Evolutionary conservation across 2,888 invertebrate species (phyloP), one percentile per base, ranked within the genome.

Genomic region (Phaonia tiefii): DNA sequence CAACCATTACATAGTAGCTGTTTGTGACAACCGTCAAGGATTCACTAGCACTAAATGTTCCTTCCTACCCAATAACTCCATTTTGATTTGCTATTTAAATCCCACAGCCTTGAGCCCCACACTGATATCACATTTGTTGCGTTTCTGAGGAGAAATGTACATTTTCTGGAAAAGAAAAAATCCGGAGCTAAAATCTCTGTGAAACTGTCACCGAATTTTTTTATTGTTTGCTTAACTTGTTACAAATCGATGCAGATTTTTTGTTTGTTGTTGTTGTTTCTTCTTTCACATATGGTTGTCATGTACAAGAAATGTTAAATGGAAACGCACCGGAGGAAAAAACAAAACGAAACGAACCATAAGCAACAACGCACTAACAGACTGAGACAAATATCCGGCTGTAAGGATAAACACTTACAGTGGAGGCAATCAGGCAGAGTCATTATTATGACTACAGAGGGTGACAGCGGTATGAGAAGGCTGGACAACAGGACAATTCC

Each of bases 211-310:
- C n/a, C n/a, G n/a, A n/a, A n/a, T n/a, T 54, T 25, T n/a, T 54
- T 31, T 8, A 22, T 54, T 10, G 54, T 49, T 17, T 25, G 25
- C 25, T 54, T 25, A 54, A 25, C 54, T 22, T 54, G 25, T 13
- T 22, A 2, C 49, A 13, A 54, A 22, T 54, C 22, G 20, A 8
- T n/a, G n/a, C n/a, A n/a, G 15, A n/a, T 13, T 46, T n/a, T n/a
- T n/a, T n/a, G n/a, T n/a, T n/a, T 1, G 46, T 46, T 46, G 3
- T n/a, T 46, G 3, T 46, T 46, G n/a, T 46, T 44, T 13, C n/a
- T 20, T 20, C 22, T 8, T 54, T 54, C 25, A 13, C 25, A 54
- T 54, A 54, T 54, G 54, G 17, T 22, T 54, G 54, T 25, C 54
- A 54, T 54, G 13, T 25, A 54, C 54, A 54, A 31, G 31, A 31